These are phyloP conservation scores for Nycticryphes semicollaris DNA, from an alignment of 2,113 vertebrate species.

Conservation along the genomic window DNA sequence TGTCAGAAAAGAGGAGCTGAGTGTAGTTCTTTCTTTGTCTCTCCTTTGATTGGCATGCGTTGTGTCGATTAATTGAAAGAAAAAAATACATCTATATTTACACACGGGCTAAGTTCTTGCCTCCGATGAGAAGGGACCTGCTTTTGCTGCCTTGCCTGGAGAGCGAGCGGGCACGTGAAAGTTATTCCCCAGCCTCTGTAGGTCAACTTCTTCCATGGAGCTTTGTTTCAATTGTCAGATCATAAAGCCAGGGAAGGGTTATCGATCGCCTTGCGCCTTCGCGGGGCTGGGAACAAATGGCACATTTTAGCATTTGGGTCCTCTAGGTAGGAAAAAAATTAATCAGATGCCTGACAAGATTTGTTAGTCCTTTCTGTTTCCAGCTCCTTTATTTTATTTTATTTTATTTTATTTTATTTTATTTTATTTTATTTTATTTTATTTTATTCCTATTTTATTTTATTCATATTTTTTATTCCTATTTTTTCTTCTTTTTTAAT, in stretches of 20 bases:
- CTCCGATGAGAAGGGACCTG: not conserved
- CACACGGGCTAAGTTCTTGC: not conserved
- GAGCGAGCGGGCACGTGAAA: not conserved
- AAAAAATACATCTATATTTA: not conserved
- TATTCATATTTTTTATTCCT: not conserved
- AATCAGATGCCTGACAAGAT: conserved; percentile 56
- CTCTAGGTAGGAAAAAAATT: conserved; percentile 48
- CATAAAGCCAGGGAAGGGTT: conserved; percentile 20
- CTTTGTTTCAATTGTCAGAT: conserved; percentile 20
- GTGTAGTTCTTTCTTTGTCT: conserved; percentile 53
- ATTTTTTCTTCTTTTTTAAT: too few species aligned
- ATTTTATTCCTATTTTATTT: too few species aligned
- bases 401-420: too few species aligned
- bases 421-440: not conserved
- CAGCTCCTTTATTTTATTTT: not conserved
- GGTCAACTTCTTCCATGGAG: conserved; percentile 39
- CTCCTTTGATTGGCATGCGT: conserved; percentile 38
- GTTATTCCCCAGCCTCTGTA: conserved; percentile 36
- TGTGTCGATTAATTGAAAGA: not conserved
- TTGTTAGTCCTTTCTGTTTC: conserved; percentile 43
- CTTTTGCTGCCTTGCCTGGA: not conserved
- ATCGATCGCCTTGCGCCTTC: not conserved
- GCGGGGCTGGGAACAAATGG: not conserved
- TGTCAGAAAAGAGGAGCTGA: conserved; percentile 25
- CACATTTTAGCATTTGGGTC: conserved; percentile 58